Evolutionary conservation across 2,113 vertebrate genomes (phyloP), one percentile per base, ranked within the genome.

Genomic region (Manacus vitellinus): DNA sequence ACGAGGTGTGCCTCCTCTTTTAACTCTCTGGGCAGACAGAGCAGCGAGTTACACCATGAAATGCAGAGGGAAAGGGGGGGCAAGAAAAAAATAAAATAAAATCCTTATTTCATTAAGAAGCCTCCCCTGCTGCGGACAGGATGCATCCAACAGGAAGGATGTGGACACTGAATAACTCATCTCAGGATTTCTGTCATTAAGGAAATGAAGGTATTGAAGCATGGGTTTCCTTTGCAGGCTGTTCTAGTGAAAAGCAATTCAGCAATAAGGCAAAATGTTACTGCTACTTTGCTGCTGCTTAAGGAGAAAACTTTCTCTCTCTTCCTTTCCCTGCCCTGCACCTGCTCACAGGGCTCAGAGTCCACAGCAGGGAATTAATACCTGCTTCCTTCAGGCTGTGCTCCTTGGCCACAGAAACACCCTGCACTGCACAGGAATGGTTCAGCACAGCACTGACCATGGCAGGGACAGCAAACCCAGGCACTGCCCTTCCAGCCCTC

Each of bases 81-180:
- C 6, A 74, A 46, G 22, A 7, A 22, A 22, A 62, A 76, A 66
- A 25, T 2, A n/a, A 76, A 78, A 28, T 24, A 89, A 74, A 54
- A 28, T 10, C 33, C 35, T 88, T 88, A 21, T 76, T 95, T 91
- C 51, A 94, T 91, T 93, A 93, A 96, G 78, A 89, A 95, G 25
- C 37, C 93, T 96, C 43, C 79, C 93, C 90, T 68, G 56, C 94
- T 97, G 93, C 0, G 23, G 92, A 85, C 97, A 97, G 98, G 97
- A 96, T 96, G 92, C 90, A 78, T 84, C 89, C 82, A 96, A 96
- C 94, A 97, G 97, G 97, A 97, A 98, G 97, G 97, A 98, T 97
- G 94, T 96, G 89, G 95, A 95, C 81, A 76, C 72, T 76, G 49
- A 73, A 73, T 85, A 73, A 91, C 94, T 94, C 91, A 59, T 96